Conservation (phyloP, 2,113 vertebrate species). For the Saguinus imperator region DNA sequence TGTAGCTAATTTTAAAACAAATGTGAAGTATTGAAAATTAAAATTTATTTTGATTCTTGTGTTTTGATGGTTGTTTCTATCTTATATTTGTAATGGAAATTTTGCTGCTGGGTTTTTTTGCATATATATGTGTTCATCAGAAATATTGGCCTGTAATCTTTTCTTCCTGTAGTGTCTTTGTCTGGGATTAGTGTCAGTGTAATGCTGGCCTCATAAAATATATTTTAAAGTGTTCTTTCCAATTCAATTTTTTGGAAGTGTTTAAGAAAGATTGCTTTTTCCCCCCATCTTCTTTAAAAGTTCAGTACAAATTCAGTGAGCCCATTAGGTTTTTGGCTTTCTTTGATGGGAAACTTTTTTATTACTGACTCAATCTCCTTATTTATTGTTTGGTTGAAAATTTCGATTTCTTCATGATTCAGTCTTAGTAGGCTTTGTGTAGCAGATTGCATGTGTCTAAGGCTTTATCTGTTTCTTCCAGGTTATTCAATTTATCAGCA, state of each 20-base stretch:
- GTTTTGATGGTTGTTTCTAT: neutral
- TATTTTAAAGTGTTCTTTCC: neutral
- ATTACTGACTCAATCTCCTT: neutral
- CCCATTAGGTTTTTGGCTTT: neutral
- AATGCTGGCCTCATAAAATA: neutral
- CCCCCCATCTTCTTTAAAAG: neutral
- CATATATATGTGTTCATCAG: neutral
- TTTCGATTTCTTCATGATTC: neutral
- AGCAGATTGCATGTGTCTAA: neutral
- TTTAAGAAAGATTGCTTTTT: neutral
- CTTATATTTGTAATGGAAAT: neutral
- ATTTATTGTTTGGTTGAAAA: neutral
- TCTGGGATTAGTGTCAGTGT: neutral
- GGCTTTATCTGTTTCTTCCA: neutral
- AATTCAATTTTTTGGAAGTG: neutral
- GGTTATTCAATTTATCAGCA: neutral
- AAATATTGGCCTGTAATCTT: neutral
- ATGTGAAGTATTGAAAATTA: neutral
- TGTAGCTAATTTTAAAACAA: neutral
- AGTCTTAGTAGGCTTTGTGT: neutral
- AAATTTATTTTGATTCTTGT: neutral
- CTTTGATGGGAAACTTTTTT: neutral
- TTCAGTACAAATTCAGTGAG: neutral
- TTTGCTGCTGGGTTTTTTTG: neutral
- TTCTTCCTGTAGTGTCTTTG: neutral